Evolutionary conservation across 2,888 invertebrate genomes (phyloP).

Genomic region (Plagodis dolabraria): DNA sequence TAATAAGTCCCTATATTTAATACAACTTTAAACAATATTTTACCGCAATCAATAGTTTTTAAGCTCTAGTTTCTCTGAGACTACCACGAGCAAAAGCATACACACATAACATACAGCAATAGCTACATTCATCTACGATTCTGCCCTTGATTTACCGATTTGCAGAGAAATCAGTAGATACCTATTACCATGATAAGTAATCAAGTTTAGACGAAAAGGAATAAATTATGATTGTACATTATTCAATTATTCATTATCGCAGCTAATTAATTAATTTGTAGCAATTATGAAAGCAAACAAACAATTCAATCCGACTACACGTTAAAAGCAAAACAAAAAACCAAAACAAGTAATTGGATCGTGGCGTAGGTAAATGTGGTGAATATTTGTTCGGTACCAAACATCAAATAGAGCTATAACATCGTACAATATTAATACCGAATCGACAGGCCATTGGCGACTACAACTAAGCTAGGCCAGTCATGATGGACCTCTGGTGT

Average conservation of each 20-base stretch:
- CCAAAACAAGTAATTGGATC: constrained; percentile 19
- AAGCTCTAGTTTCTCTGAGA: no score
- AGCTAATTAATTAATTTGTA: constrained; percentile 1
- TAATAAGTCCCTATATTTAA: no score
- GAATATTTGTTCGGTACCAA: constrained; percentile 21
- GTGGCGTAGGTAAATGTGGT: constrained; percentile 18
- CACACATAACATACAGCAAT: no score
- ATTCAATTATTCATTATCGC: background rate
- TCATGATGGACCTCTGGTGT: constrained; percentile 17
- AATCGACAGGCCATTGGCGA: constrained; percentile 28
- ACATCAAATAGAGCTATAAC: constrained; percentile 29
- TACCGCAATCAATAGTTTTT: no score
- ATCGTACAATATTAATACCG: constrained; percentile 33
- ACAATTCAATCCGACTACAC: constrained; percentile 15
- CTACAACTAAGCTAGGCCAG: constrained; percentile 14
- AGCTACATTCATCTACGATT: no score
- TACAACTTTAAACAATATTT: no score
- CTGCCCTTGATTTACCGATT: no score
- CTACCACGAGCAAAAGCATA: no score
- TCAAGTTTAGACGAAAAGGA: no score
- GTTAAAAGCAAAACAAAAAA: constrained; percentile 19
- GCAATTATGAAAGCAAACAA: constrained; percentile 11
- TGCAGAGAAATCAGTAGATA: no score
- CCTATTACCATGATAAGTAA: no score
- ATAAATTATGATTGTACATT: no score